Evolutionary conservation across 2,888 invertebrate genomes (phyloP), one percentile per base, ranked within the genome.

Genomic region (Dicranocentrus wangi): DNA sequence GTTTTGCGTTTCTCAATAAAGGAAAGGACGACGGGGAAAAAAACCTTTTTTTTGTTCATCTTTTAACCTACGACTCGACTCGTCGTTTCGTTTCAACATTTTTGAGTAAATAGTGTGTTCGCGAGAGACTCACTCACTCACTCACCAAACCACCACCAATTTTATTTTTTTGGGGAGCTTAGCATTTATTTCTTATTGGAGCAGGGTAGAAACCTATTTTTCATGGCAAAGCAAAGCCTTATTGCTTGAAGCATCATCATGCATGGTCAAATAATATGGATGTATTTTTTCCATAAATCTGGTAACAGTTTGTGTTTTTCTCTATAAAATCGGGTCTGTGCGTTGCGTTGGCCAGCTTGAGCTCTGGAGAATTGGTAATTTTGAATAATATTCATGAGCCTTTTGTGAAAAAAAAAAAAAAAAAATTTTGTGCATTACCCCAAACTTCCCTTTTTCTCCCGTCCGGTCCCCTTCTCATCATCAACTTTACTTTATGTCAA

Each of bases 71-170:
- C n/a, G n/a, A n/a, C n/a, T n/a, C n/a, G n/a, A n/a, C n/a, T n/a
- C n/a, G n/a, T 63, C 78, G 69, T 72, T 79, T 79, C 79, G 79
- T 79, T 79, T 79, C 79, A 72, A 80, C 73, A 69, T 32, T 69
- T 55, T 47, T 39, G n/a, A 32, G 65, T 65, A 65, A 65, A 65
- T 65, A 65, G 15, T 19, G 43, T n/a, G 32, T n/a, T n/a, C n/a
- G 32, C 32, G 10, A 10, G 10, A 32, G 32, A 32, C 32, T n/a
- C n/a, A n/a, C n/a, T n/a, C n/a, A n/a, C n/a, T n/a, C n/a, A n/a
- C n/a, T n/a, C n/a, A n/a, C n/a, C n/a, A n/a, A n/a, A n/a, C n/a
- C n/a, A n/a, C n/a, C n/a, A n/a, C n/a, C n/a, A n/a, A n/a, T n/a
- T n/a, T n/a, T n/a, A n/a, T n/a, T n/a, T n/a, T n/a, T n/a, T n/a